Conservation (phyloP, 2,797 vertebrate species). For the Crenichthys baileyi region DNA sequence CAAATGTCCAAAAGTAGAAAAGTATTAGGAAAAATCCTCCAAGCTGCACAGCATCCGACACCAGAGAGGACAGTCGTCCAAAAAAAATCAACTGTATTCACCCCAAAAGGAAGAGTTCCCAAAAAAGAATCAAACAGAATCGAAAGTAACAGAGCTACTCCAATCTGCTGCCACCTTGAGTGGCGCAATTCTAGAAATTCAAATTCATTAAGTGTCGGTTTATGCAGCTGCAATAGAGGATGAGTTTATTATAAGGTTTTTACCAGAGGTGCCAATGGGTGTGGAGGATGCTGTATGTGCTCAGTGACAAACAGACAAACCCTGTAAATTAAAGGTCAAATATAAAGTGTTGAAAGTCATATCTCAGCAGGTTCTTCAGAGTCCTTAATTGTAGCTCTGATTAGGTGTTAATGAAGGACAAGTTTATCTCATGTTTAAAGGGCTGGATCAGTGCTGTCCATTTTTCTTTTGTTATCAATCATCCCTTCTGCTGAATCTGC, state of each 20-base stretch:
- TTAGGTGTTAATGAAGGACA: neutral
- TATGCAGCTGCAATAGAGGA: neutral
- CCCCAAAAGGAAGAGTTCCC: no score
- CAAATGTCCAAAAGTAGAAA: no score
- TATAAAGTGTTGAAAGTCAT: slow-evolving; percentile 4
- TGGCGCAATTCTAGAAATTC: no score
- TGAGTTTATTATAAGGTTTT: neutral
- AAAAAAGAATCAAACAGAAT: no score
- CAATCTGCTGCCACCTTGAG: no score
- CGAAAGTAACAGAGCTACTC: no score
- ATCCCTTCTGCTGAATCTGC: slow-evolving; percentile 6
- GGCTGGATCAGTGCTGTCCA: neutral
- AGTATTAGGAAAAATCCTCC: no score
- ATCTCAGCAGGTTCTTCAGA: neutral
- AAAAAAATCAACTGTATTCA: no score
- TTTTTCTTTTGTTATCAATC: slow-evolving; percentile 1
- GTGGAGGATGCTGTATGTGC: no score
- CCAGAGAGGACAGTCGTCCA: no score
- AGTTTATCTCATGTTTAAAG: slow-evolving; percentile 10
- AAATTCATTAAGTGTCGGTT: neutral
- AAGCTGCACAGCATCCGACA: no score
- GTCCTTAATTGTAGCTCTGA: neutral
- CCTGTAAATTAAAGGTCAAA: neutral
- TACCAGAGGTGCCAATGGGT: neutral
- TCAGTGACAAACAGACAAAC: neutral